Conservation (phyloP, 2,797 vertebrate genomes). For the Scolopax rusticola region DNA sequence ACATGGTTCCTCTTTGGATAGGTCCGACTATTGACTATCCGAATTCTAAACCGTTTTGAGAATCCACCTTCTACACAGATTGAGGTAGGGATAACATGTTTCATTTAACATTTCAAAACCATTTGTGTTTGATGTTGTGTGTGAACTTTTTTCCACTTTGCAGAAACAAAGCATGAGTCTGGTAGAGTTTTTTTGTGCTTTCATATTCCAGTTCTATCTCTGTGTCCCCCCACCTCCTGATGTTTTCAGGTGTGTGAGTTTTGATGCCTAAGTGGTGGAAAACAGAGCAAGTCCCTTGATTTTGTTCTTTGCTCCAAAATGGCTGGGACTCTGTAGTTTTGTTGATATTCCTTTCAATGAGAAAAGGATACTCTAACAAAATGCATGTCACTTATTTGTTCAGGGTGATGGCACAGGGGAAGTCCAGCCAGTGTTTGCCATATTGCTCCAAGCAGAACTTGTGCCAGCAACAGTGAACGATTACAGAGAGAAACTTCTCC, state of each 20-base stretch:
- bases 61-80: constrained; percentile 75
- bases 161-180: background rate
- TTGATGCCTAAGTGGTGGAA: background rate
- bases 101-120: background rate
- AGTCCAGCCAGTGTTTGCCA: constrained; percentile 84
- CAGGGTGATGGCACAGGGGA: constrained; percentile 83
- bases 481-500: constrained; percentile 95
- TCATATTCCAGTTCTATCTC: background rate
- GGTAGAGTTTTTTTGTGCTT: background rate
- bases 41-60: constrained; percentile 93
- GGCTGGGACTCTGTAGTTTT: background rate
- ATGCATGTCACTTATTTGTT: background rate
- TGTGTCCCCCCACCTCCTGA: background rate
- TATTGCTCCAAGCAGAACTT: constrained; percentile 91
- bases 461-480: constrained; percentile 93
- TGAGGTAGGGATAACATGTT: constrained; percentile 81
- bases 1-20: constrained; percentile 65
- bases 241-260: background rate
- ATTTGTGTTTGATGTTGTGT: background rate
- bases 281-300: background rate
- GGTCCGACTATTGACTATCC: constrained; percentile 92
- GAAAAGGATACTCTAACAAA: background rate
- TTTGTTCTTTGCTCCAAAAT: background rate
- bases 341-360: background rate
- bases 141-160: background rate